Percentiles rank a stretch among this genome's conserved stretches.
Conservation (phyloP, 2,113 vertebrate species). For the Channa maculata region DNA sequence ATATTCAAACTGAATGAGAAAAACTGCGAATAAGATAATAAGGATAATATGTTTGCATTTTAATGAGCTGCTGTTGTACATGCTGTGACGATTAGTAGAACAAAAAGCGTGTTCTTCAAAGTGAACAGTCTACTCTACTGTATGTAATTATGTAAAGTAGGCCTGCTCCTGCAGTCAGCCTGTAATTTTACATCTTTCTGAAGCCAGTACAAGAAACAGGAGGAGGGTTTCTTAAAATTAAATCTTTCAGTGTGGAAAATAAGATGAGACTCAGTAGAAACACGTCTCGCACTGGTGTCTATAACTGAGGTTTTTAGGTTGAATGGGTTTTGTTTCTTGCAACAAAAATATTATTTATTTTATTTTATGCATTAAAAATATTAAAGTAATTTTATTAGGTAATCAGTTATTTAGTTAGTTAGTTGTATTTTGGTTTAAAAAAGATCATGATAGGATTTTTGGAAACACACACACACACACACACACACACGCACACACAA, state of each 20-base stretch:
- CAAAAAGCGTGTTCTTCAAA: constrained; percentile 76
- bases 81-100: constrained; percentile 54
- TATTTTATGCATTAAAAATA: neutral
- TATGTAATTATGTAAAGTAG: constrained; percentile 63
- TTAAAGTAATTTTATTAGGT: neutral
- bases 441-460: constrained; percentile 2
- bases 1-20: constrained; percentile 8
- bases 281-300: constrained; percentile 5
- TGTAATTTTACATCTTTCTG: constrained; percentile 46
- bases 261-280: neutral
- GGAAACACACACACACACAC: constrained; percentile 25
- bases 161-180: constrained; percentile 44
- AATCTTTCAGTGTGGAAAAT: neutral
- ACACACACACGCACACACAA: constrained; percentile 43
- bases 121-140: constrained; percentile 55
- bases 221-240: neutral
- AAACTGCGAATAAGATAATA: constrained; percentile 77
- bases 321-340: too few species aligned
- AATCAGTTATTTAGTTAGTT: too few species aligned
- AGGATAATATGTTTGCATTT: constrained; percentile 65
- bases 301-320: constrained; percentile 1
- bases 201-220: constrained; percentile 4
- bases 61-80: constrained; percentile 51
- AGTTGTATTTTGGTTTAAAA: constrained; percentile 9
- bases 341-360: too few species aligned